Evolutionary conservation across 1,140 invertebrate genomes (phyloP).

Genomic region (Brachionus rubens): DNA sequence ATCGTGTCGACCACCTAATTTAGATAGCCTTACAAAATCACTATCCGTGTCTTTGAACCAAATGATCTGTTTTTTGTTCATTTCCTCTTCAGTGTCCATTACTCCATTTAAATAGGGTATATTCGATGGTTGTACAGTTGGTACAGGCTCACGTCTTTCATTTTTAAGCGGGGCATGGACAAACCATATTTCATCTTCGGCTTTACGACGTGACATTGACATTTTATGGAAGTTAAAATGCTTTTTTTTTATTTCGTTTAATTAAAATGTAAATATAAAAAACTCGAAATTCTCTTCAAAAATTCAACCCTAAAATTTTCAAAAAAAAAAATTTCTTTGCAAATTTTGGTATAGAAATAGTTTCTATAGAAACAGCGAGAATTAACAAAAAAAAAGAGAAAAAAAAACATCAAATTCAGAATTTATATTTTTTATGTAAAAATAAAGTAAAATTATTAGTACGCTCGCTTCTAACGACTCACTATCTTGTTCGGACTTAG

Average conservation of each 20-base stretch:
- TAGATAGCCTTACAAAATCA: constrained; percentile 3
- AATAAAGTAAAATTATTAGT: constrained; percentile 20
- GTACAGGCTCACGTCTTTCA: constrained; percentile 15
- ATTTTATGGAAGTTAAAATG: background rate
- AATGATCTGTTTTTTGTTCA: background rate
- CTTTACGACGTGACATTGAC: constrained; percentile 25
- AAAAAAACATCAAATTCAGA: constrained; percentile 21
- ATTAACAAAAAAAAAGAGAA: background rate
- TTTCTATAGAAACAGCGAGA: constrained; percentile 10
- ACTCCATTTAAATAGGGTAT: constrained; percentile 46
- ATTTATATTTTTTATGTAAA: constrained; percentile 29
- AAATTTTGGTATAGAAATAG: constrained; percentile 32
- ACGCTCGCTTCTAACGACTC: background rate
- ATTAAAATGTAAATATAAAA: background rate
- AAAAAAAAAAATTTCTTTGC: background rate
- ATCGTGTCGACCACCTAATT: constrained; percentile 22
- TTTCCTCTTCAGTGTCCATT: constrained; percentile 18
- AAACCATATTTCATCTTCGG: constrained; percentile 46
- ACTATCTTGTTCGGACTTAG: no score
- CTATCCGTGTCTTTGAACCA: constrained; percentile 30
- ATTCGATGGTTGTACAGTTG: constrained; percentile 30
- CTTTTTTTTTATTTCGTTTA: no score
- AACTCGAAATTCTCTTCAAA: background rate
- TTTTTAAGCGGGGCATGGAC: constrained; percentile 41
- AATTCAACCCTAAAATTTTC: constrained; percentile 1